These are phyloP conservation scores for Redunca redunca DNA, from an alignment of 2,113 vertebrate species.

Conservation along the genomic window DNA sequence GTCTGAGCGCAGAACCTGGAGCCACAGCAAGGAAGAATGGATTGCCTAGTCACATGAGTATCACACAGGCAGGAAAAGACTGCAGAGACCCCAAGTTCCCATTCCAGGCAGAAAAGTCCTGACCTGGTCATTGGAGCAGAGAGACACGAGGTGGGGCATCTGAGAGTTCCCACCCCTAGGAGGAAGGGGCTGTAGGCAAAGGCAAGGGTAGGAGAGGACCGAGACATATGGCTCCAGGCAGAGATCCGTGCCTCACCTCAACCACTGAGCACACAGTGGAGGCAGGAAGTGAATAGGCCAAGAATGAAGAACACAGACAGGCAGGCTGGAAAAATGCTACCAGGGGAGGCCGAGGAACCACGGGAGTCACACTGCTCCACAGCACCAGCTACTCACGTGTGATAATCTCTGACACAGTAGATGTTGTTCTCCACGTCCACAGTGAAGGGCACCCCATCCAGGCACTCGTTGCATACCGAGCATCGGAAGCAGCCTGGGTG, in stretches of 20 bases:
- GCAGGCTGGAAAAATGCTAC: not conserved
- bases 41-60: not conserved
- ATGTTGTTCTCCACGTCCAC: conserved; percentile 98
- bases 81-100: not conserved
- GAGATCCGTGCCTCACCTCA: not conserved
- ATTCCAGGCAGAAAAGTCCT: not conserved
- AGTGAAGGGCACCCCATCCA: conserved; percentile 98
- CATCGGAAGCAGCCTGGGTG: conserved; percentile 99
- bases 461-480: conserved; percentile 94
- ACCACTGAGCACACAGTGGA: not conserved
- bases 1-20: not conserved
- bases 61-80: not conserved
- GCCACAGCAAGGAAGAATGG: not conserved
- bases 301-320: not conserved
- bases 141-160: not conserved
- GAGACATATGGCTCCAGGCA: not conserved
- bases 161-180: too few relatives aligned
- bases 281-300: not conserved
- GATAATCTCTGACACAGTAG: conserved; percentile 99
- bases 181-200: not conserved
- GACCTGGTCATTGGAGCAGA: not conserved
- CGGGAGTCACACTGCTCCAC: fast-evolving
- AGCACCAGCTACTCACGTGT: conserved; percentile 86
- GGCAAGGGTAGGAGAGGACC: fast-evolving
- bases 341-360: not conserved